Conservation (phyloP, 2,113 vertebrate species). For the Peromyscus leucopus region DNA sequence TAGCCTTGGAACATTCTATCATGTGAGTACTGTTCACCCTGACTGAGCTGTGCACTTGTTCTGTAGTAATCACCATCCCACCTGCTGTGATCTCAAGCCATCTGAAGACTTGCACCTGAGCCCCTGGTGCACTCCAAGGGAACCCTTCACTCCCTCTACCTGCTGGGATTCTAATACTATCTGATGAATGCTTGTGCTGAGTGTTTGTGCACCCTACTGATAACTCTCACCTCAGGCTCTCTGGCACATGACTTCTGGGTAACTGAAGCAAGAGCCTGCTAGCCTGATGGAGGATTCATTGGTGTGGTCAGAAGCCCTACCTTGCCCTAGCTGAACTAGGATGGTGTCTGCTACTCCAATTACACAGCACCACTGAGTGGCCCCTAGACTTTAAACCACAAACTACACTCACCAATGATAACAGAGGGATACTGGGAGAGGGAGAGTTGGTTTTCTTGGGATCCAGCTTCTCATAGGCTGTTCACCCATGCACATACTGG, state of each 20-base stretch:
- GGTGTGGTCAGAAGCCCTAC: neutral
- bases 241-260: neutral
- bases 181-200: neutral
- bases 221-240: neutral
- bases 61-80: no score
- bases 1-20: constrained; percentile 68
- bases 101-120: neutral
- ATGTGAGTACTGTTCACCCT: neutral
- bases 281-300: neutral
- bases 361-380: neutral
- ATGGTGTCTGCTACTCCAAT: neutral
- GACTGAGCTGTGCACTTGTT: neutral
- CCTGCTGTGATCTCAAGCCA: neutral
- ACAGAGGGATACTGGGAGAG: neutral
- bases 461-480: neutral
- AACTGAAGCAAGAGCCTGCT: neutral
- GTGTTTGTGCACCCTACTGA: no score
- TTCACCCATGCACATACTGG: neutral
- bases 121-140: no score
- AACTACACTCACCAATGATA: neutral
- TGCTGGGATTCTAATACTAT: neutral
- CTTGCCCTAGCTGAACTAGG: neutral
- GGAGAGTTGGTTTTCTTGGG: neutral
- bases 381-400: neutral
- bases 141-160: neutral